These are phyloP conservation scores for Glossophaga mutica DNA, from an alignment of 2,797 vertebrate species.

Conservation along the genomic window DNA sequence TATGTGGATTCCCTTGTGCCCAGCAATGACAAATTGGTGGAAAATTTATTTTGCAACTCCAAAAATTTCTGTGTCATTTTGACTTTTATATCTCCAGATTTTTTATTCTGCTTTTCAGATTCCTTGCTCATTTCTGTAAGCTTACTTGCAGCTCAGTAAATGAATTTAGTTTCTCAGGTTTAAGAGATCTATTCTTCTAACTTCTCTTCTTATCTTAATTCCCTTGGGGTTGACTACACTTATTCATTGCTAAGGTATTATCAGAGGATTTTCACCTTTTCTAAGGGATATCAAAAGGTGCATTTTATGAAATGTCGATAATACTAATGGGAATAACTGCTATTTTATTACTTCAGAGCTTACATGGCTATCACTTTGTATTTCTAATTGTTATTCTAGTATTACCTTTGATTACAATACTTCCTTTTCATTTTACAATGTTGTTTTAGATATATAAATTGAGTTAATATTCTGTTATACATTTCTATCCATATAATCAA, in stretches of 20 bases:
- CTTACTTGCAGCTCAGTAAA: constrained; percentile 43
- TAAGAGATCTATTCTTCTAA: constrained; percentile 51
- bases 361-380: constrained; percentile 47
- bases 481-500: constrained; percentile 25
- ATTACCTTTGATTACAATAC: not conserved
- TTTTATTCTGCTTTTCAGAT: constrained; percentile 50
- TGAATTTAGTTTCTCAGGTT: constrained; percentile 50
- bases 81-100: constrained; percentile 52
- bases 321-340: constrained; percentile 41
- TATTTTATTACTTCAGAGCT: constrained; percentile 40
- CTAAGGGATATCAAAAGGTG: constrained; percentile 36
- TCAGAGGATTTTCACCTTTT: constrained; percentile 59
- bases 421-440: not conserved
- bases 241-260: constrained; percentile 42
- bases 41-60: constrained; percentile 42
- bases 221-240: constrained; percentile 21
- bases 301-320: constrained; percentile 53
- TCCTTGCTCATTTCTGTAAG: constrained; percentile 48
- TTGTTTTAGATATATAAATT: constrained; percentile 46
- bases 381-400: constrained; percentile 47
- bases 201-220: constrained; percentile 61
- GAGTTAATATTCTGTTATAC: constrained; percentile 2
- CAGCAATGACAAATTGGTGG: constrained; percentile 24
- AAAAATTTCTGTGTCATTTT: constrained; percentile 61
- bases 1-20: not conserved